Evolutionary conservation across 2,888 invertebrate genomes (phyloP).

Genomic region (Limnephilus marmoratus): DNA sequence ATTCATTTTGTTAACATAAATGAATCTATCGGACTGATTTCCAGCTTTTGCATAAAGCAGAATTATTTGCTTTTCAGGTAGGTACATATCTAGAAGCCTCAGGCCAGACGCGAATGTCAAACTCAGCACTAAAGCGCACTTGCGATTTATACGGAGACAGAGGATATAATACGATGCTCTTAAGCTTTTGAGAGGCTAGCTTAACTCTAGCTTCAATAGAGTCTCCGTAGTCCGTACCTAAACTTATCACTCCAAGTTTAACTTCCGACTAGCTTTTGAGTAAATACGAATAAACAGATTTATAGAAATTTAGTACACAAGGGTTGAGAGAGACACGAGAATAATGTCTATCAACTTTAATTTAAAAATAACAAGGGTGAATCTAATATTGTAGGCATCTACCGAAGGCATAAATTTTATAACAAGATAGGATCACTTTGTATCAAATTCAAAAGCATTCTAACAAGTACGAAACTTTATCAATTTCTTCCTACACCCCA

Average conservation of each 20-base stretch:
- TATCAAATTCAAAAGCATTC: not conserved
- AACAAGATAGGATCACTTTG: not conserved
- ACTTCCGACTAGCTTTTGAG: not conserved
- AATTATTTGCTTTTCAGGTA: not conserved
- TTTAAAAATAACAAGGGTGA: not conserved
- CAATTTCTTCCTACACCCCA: slow-evolving; percentile 17
- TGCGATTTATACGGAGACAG: not conserved
- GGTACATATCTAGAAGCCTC: not conserved
- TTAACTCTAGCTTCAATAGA: not conserved
- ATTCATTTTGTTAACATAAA: not conserved
- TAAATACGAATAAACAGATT: not conserved
- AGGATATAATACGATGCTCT: not conserved
- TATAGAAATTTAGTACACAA: not conserved
- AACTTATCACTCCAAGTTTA: not conserved
- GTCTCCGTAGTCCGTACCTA: not conserved
- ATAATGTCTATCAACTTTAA: not conserved
- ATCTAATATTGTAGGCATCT: not conserved
- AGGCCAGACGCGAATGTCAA: not conserved
- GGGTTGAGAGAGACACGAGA: not conserved
- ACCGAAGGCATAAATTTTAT: not conserved
- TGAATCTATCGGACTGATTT: not conserved
- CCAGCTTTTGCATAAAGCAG: not conserved
- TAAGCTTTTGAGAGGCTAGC: not conserved
- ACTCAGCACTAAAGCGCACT: not conserved
- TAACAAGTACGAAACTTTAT: slow-evolving; percentile 36